phyloP scores from a whole-genome alignment of 1,140 invertebrate species.

The Lasioglossum baleicum region DNA sequence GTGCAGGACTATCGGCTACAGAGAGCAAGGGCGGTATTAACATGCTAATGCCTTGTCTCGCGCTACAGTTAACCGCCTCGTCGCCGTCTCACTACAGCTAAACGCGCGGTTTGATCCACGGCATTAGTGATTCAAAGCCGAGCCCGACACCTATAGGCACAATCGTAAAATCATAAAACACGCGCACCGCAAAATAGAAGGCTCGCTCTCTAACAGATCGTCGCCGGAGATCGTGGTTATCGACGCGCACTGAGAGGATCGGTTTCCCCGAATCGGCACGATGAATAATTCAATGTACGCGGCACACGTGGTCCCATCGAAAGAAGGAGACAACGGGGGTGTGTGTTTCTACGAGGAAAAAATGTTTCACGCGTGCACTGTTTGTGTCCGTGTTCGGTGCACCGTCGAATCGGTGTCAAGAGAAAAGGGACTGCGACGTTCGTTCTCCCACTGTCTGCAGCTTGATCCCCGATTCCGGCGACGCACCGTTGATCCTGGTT shows the following conservation, averaged over 20 bases:
- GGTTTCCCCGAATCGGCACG: background rate
- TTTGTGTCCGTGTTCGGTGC: no score
- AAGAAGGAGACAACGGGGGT: no score
- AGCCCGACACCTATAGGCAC: slow-evolving; percentile 26
- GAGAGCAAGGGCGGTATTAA: slow-evolving; percentile 28
- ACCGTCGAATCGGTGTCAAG: no score
- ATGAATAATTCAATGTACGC: slow-evolving; percentile 27
- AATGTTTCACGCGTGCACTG: no score
- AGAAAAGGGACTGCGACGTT: slow-evolving; percentile 4
- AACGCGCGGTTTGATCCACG: slow-evolving; percentile 43
- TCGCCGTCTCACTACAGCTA: slow-evolving; percentile 36
- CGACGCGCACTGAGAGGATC: no score
- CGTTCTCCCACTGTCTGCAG: slow-evolving; percentile 19
- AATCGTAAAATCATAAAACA: slow-evolving; percentile 41
- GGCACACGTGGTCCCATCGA: no score
- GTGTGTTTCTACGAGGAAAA: no score
- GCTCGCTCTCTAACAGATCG: no score
- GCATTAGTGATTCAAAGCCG: slow-evolving; percentile 46
- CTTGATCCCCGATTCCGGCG: slow-evolving; percentile 25
- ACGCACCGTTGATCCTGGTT: slow-evolving; percentile 11
- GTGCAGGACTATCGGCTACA: slow-evolving; percentile 13
- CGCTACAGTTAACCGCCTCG: slow-evolving; percentile 39
- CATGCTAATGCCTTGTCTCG: slow-evolving; percentile 50
- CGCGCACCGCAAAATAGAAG: background rate
- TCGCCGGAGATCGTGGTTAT: background rate